phyloP scores from a whole-genome alignment of 2,797 vertebrate species.

The Trachurus trachurus region DNA sequence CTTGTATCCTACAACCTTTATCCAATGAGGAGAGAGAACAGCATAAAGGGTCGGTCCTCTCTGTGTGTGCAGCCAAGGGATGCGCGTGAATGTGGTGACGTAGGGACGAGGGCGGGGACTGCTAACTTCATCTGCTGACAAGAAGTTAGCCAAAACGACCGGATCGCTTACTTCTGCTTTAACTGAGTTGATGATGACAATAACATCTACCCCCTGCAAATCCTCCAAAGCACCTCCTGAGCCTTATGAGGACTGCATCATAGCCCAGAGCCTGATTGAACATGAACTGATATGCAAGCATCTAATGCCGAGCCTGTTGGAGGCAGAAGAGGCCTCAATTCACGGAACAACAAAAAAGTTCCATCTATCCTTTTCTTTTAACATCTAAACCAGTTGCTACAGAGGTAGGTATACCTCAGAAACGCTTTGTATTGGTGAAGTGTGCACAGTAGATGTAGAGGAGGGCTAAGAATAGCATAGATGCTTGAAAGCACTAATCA shows the following conservation, averaged over 20 bases:
- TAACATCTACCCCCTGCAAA: slow-evolving; percentile 20
- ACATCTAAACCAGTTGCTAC: slow-evolving; percentile 13
- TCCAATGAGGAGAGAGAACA: too few species aligned
- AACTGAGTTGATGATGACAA: not conserved
- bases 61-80: too few species aligned
- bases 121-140: too few species aligned
- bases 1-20: too few species aligned
- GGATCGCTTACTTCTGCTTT: too few species aligned
- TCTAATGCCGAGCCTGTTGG: slow-evolving; percentile 1
- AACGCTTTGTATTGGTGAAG: slow-evolving; percentile 11
- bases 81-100: too few species aligned
- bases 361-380: slow-evolving; percentile 8
- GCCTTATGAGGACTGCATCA: not conserved
- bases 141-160: too few species aligned
- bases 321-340: slow-evolving; percentile 19
- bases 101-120: too few species aligned
- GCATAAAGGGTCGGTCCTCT: too few species aligned
- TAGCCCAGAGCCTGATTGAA: slow-evolving; percentile 21
- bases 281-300: slow-evolving; percentile 19
- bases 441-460: slow-evolving; percentile 12
- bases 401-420: not conserved
- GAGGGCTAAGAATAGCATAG: slow-evolving; percentile 47
- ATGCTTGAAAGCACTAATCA: slow-evolving; percentile 58
- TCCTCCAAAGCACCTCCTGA: slow-evolving; percentile 13
- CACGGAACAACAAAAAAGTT: not conserved